These are phyloP conservation scores for Cebidichthys violaceus DNA, from an alignment of 2,113 vertebrate species.

Conservation along the genomic window DNA sequence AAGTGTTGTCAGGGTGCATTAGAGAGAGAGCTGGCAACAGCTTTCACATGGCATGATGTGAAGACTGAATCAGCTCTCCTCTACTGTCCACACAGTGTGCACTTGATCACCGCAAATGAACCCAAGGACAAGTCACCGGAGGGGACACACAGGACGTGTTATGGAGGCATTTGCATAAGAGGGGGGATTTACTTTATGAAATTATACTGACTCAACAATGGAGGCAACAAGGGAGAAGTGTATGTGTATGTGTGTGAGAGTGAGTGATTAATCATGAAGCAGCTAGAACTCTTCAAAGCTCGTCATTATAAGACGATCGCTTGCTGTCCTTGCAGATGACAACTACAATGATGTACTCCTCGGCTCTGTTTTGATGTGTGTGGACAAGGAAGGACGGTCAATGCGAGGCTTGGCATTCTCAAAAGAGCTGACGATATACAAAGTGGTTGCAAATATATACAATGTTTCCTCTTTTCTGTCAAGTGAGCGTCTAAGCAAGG, in stretches of 20 bases:
- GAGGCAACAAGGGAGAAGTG: slow-evolving; percentile 10
- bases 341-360: slow-evolving; percentile 13
- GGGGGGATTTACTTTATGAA: slow-evolving; percentile 31
- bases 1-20: slow-evolving; percentile 66
- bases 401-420: background rate
- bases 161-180: slow-evolving; percentile 41
- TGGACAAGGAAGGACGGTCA: slow-evolving; percentile 17
- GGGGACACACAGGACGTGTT: slow-evolving; percentile 48
- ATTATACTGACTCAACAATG: slow-evolving; percentile 27
- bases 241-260: background rate
- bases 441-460: background rate
- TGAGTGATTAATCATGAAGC: slow-evolving; percentile 32
- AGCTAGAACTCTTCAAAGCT: slow-evolving; percentile 19
- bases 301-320: slow-evolving; percentile 27
- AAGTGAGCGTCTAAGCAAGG: background rate
- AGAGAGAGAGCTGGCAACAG: slow-evolving; percentile 58
- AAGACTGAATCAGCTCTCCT: slow-evolving; percentile 76
- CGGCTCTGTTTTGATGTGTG: slow-evolving; percentile 17
- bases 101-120: slow-evolving; percentile 51
- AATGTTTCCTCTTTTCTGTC: slow-evolving; percentile 4
- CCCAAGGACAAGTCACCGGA: slow-evolving; percentile 67
- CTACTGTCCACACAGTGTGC: slow-evolving; percentile 56
- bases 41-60: slow-evolving; percentile 72
- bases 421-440: background rate
- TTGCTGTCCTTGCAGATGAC: slow-evolving; percentile 48